A percentile compares a stretch with the other conserved stretches of the same genome.
These are phyloP conservation scores for Tor tambroides DNA, from an alignment of 2,113 vertebrate genomes.

Conservation along the genomic window DNA sequence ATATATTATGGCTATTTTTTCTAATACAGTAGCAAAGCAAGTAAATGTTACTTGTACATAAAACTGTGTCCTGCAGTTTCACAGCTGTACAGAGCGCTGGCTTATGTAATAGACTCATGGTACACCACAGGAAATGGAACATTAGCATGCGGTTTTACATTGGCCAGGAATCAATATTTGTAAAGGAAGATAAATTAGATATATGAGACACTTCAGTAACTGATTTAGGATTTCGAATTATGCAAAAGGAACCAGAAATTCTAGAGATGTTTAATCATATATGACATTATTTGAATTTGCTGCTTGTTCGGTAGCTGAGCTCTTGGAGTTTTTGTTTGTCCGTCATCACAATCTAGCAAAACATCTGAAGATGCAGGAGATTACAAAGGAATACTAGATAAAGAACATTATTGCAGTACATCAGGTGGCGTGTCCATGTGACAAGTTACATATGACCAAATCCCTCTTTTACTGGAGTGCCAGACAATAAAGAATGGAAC, in stretches of 20 bases:
- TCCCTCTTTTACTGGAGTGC: conserved; percentile 12
- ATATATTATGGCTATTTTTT: background rate
- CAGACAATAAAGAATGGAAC: background rate
- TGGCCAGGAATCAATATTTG: conserved; percentile 37
- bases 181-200: conserved; percentile 32
- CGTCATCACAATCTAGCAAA: background rate
- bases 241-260: background rate
- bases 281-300: background rate
- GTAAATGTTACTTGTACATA: background rate
- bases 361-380: conserved; percentile 11
- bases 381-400: conserved; percentile 28
- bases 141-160: conserved; percentile 28
- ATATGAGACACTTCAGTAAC: background rate
- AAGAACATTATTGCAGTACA: background rate
- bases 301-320: background rate
- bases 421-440: conserved; percentile 40
- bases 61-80: background rate
- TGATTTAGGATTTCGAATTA: background rate
- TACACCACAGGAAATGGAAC: conserved; percentile 23
- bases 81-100: background rate
- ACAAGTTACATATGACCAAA: conserved; percentile 1
- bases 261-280: conserved; percentile 17
- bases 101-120: conserved; percentile 18
- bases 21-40: background rate
- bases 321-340: background rate